These are phyloP conservation scores for Cydia strobilella DNA, from an alignment of 1,140 invertebrate species.

Conservation along the genomic window DNA sequence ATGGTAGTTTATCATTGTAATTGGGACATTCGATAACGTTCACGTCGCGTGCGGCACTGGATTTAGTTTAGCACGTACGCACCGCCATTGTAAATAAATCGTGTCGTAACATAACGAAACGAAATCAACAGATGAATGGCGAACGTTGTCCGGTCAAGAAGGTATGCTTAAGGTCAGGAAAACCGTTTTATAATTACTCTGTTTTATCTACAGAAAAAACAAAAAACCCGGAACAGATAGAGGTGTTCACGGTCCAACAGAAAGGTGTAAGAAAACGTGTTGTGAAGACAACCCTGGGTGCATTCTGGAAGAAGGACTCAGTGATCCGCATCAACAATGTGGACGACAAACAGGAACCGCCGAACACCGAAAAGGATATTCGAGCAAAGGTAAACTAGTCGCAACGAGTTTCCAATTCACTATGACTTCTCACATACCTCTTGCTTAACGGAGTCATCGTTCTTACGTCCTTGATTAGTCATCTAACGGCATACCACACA, in stretches of 20 bases:
- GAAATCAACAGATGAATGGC: slow-evolving; percentile 48
- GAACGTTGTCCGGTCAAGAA: slow-evolving; percentile 38
- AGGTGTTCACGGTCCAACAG: slow-evolving; percentile 83
- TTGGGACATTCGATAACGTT: slow-evolving; percentile 47
- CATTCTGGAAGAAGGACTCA: slow-evolving; percentile 84
- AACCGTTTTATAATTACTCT: slow-evolving; percentile 34
- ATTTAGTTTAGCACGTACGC: slow-evolving; percentile 54
- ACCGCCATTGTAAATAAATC: slow-evolving; percentile 64
- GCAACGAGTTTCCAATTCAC: slow-evolving; percentile 69
- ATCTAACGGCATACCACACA: slow-evolving; percentile 19
- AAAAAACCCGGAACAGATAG: slow-evolving; percentile 84
- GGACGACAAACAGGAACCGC: slow-evolving; percentile 83
- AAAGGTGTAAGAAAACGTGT: slow-evolving; percentile 83
- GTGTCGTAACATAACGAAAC: slow-evolving; percentile 53
- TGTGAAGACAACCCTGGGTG: slow-evolving; percentile 80
- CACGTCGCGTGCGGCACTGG: slow-evolving; percentile 49
- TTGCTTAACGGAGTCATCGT: slow-evolving; percentile 31
- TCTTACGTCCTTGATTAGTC: slow-evolving; percentile 29
- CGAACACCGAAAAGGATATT: slow-evolving; percentile 84
- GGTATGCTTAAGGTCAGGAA: slow-evolving; percentile 37
- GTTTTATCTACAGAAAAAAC: slow-evolving; percentile 82
- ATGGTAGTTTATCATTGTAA: slow-evolving; percentile 36
- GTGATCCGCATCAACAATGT: slow-evolving; percentile 86
- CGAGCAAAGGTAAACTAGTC: slow-evolving; percentile 80
- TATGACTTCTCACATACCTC: slow-evolving; percentile 20